Conservation (phyloP, 35 echinoderm and acorn worm species). For the Ptychodera flava region DNA sequence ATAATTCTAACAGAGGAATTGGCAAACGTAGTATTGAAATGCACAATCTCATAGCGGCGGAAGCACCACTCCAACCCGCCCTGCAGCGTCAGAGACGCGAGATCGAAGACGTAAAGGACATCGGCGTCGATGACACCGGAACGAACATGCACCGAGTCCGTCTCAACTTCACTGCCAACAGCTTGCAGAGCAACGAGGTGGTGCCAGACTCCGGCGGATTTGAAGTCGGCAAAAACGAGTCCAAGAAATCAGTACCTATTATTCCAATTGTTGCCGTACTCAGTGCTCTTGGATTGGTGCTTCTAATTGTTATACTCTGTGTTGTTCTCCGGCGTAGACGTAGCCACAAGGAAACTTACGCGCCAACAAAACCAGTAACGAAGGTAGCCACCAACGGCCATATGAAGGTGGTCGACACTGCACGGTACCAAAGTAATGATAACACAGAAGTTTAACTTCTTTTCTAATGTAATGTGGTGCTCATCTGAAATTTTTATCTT, state of each 20-base stretch:
- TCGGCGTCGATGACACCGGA: slow-evolving; percentile 24
- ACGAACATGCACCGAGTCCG: slow-evolving; percentile 52
- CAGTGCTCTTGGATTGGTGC: slow-evolving; percentile 29
- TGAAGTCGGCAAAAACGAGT: background rate
- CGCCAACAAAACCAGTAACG: background rate
- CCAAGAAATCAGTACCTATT: background rate
- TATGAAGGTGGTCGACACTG: slow-evolving; percentile 58
- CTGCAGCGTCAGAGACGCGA: slow-evolving; percentile 17
- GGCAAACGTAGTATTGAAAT: slow-evolving; percentile 59
- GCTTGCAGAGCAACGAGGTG: background rate
- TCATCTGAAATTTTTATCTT: background rate
- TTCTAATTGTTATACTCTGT: slow-evolving; percentile 38
- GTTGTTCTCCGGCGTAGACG: slow-evolving; percentile 43
- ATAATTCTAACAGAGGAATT: slow-evolving; percentile 47
- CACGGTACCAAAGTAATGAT: slow-evolving; percentile 37
- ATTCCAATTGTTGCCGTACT: slow-evolving; percentile 24
- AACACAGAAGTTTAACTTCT: slow-evolving; percentile 85
- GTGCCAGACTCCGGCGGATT: background rate
- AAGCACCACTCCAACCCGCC: background rate
- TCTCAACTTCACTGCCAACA: background rate
- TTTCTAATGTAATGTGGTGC: background rate
- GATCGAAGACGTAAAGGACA: background rate
- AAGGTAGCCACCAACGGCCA: slow-evolving; percentile 46
- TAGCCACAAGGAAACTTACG: background rate
- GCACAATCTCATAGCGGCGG: slow-evolving; percentile 31